Evolutionary conservation across 2,113 vertebrate genomes (phyloP).

Genomic region (Rhinopomastus cyanomelas): DNA sequence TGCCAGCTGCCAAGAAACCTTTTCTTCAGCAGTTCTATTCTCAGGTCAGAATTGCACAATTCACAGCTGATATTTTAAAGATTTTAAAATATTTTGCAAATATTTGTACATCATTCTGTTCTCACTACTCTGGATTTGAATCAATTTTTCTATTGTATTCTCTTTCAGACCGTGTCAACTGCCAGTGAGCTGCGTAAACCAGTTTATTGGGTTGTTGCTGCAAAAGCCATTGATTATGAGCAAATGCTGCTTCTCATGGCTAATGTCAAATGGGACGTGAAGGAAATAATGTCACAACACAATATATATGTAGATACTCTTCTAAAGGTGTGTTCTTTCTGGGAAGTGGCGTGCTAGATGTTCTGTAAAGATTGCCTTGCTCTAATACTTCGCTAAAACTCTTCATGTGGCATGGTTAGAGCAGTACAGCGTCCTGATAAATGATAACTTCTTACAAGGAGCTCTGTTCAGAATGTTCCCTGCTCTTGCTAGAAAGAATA

Average conservation of each 20-base stretch:
- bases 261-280: slow-evolving; percentile 98
- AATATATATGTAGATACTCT: slow-evolving; percentile 96
- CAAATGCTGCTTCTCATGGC: slow-evolving; percentile 95
- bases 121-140: background rate
- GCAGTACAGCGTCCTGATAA: background rate
- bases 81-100: background rate
- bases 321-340: slow-evolving; percentile 84
- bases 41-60: slow-evolving; percentile 79
- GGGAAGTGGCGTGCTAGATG: background rate
- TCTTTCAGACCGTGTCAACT: slow-evolving; percentile 92
- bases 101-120: background rate
- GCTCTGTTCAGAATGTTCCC: background rate
- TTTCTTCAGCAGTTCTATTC: slow-evolving; percentile 99
- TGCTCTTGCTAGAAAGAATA: no score
- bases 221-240: slow-evolving; percentile 98
- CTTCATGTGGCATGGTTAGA: background rate
- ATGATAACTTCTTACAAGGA: background rate
- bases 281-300: slow-evolving; percentile 99
- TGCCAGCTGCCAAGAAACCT: slow-evolving; percentile 97
- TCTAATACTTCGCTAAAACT: background rate
- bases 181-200: slow-evolving; percentile 96
- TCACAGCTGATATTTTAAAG: background rate
- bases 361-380: background rate
- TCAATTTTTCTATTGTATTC: slow-evolving; percentile 23
- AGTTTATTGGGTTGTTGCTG: slow-evolving; percentile 98